Conservation (phyloP, 2,797 vertebrate genomes). For the Epinephelus malabaricus region DNA sequence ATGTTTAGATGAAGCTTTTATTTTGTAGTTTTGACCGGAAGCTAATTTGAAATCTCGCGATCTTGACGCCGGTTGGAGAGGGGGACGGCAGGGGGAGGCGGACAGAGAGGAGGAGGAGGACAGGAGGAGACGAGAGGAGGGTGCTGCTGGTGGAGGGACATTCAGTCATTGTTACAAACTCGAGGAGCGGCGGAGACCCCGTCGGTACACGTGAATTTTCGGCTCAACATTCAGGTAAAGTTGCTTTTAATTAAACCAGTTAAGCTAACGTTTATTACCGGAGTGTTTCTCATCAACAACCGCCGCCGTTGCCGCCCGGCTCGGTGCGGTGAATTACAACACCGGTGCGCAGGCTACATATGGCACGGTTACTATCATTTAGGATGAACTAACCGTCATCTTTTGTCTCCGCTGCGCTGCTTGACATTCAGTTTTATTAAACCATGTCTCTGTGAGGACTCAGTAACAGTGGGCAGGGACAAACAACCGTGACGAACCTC, state of each 20-base stretch:
- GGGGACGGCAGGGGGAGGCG: slow-evolving; percentile 22
- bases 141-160: slow-evolving; percentile 44
- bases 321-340: slow-evolving; percentile 6
- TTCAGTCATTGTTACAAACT: slow-evolving; percentile 79
- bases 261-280: not conserved
- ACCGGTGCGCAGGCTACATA: slow-evolving; percentile 37
- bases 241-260: not conserved
- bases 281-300: not conserved
- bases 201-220: slow-evolving; percentile 56
- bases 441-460: not conserved
- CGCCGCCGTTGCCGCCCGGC: slow-evolving; percentile 30
- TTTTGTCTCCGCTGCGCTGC: slow-evolving; percentile 69
- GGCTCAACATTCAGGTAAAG: slow-evolving; percentile 67
- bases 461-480: not conserved
- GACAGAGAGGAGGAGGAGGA: slow-evolving; percentile 50
- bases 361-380: slow-evolving; percentile 44
- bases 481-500: not conserved
- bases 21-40: slow-evolving; percentile 45
- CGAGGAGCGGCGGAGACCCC: slow-evolving; percentile 58
- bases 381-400: slow-evolving; percentile 69
- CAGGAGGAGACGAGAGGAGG: slow-evolving; percentile 41
- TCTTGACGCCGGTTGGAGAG: slow-evolving; percentile 22
- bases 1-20: slow-evolving; percentile 49
- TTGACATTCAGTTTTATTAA: slow-evolving; percentile 10
- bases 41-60: not conserved